These are phyloP conservation scores for Polyploca ridens DNA, from an alignment of 2,888 invertebrate genomes.

Conservation along the genomic window DNA sequence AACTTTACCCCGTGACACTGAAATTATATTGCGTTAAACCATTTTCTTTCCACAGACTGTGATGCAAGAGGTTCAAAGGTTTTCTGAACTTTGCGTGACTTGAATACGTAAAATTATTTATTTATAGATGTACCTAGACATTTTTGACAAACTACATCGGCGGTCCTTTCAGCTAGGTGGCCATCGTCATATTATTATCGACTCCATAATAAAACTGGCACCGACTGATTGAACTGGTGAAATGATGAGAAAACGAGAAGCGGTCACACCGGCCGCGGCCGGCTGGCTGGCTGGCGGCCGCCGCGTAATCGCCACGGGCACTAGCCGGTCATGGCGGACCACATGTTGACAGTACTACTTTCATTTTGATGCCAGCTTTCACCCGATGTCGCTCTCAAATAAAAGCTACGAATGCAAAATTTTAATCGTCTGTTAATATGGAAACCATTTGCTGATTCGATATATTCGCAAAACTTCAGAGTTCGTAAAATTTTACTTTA, in stretches of 20 bases:
- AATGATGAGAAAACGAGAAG: conserved; percentile 73
- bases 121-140: no score
- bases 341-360: conserved; percentile 80
- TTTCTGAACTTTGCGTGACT: no score
- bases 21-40: no score
- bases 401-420: conserved; percentile 73
- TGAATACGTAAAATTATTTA: no score
- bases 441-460: conserved; percentile 25
- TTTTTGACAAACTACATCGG: no score
- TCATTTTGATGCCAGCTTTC: conserved; percentile 81
- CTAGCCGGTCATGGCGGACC: conserved; percentile 41
- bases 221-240: conserved; percentile 40
- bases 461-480: neutral
- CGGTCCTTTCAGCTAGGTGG: no score
- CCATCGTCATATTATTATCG: neutral
- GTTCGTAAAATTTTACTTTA: neutral
- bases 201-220: conserved; percentile 5
- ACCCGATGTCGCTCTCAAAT: conserved; percentile 73
- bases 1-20: no score
- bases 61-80: no score
- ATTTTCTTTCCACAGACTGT: no score
- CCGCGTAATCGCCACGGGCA: conserved; percentile 9
- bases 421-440: conserved; percentile 52
- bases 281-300: conserved; percentile 11
- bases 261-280: conserved; percentile 45